A percentile compares a stretch with the other conserved stretches of the same genome.
phyloP scores from a whole-genome alignment of 1,140 invertebrate species.

The Eupristina koningsbergeri region DNA sequence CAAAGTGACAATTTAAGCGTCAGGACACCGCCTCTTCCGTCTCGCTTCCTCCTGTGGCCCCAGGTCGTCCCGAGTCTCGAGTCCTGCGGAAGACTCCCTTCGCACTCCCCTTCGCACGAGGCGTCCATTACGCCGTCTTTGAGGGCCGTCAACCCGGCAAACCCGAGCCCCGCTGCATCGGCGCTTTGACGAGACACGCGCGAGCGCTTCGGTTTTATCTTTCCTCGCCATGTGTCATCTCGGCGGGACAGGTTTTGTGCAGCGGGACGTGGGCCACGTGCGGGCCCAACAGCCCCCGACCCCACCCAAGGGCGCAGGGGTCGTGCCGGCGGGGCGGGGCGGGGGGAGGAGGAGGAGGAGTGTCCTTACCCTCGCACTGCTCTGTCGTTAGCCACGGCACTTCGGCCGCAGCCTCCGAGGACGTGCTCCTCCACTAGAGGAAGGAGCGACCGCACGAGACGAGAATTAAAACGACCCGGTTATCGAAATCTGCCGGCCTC shows the following conservation, averaged over 20 bases:
- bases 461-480: no score
- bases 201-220: slow-evolving; percentile 36
- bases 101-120: no score
- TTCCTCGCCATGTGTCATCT: slow-evolving; percentile 49
- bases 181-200: slow-evolving; percentile 26
- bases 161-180: neutral
- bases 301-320: neutral
- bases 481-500: no score
- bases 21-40: no score
- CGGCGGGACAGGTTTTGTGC: slow-evolving; percentile 36
- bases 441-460: no score
- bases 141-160: no score
- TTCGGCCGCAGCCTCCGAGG: no score
- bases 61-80: no score
- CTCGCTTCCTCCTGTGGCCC: neutral
- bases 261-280: slow-evolving; percentile 43
- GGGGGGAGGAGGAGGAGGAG: neutral
- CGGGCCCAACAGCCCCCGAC: neutral
- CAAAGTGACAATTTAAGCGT: neutral
- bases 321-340: no score
- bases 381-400: no score
- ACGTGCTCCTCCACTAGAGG: no score
- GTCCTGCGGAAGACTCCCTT: no score
- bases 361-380: neutral
- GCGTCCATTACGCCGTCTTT: slow-evolving; percentile 11